phyloP scores from a whole-genome alignment of 2,113 vertebrate species.

The Tychaedon coryphoeus region DNA sequence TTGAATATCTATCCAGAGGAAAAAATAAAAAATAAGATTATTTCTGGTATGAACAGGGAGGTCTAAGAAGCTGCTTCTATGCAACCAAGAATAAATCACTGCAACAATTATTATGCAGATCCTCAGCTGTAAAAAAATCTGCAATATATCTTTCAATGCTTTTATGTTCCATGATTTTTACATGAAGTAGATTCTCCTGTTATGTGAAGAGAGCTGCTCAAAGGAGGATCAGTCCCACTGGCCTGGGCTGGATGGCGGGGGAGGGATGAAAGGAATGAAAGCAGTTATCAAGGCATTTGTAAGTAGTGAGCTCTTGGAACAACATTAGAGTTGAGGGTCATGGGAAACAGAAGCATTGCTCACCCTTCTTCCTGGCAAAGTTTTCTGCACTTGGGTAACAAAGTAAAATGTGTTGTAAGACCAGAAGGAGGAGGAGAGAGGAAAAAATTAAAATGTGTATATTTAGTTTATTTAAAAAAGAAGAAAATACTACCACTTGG shows the following conservation, averaged over 20 bases:
- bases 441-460: conserved; percentile 9
- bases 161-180: not conserved
- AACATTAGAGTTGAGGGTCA: conserved; percentile 78
- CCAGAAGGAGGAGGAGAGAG: not conserved
- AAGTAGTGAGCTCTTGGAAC: conserved; percentile 77
- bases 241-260: conserved; percentile 39
- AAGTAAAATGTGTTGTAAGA: conserved; percentile 66
- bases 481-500: not conserved
- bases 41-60: not conserved
- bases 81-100: not conserved
- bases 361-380: conserved; percentile 78
- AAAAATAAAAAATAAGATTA: not conserved
- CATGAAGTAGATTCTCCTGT: not conserved
- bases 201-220: not conserved
- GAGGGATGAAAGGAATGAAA: conserved; percentile 73
- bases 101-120: not conserved
- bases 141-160: not conserved
- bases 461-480: conserved; percentile 30
- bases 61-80: not conserved
- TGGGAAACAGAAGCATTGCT: conserved; percentile 78
- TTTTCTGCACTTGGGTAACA: conserved; percentile 59
- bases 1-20: not conserved
- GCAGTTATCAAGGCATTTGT: conserved; percentile 77
- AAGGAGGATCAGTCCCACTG: not conserved
- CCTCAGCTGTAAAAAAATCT: not conserved